Conservation (phyloP, 2,888 invertebrate genomes). For the Plebejus melissa region DNA sequence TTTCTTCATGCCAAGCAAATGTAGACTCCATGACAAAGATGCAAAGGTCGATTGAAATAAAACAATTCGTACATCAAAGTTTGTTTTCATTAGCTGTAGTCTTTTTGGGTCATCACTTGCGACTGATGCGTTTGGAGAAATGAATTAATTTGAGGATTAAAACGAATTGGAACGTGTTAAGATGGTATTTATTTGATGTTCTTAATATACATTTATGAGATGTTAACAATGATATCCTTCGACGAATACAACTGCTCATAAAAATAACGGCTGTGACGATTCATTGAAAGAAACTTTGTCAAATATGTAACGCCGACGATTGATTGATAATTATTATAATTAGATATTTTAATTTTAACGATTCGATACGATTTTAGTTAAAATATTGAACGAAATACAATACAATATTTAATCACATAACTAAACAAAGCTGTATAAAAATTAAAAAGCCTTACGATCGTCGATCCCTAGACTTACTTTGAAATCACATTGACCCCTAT, state of each 20-base stretch:
- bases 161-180: conserved; percentile 56
- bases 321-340: neutral
- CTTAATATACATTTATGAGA: conserved; percentile 34
- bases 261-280: conserved; percentile 25
- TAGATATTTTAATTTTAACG: neutral
- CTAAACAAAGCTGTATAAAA: neutral
- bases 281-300: neutral
- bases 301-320: neutral
- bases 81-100: conserved; percentile 58
- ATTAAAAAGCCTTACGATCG: neutral
- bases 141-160: conserved; percentile 67
- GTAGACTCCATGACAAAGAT: conserved; percentile 37
- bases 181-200: conserved; percentile 44
- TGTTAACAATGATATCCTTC: conserved; percentile 28
- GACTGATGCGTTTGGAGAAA: conserved; percentile 70
- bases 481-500: neutral
- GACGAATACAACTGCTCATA: conserved; percentile 17
- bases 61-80: conserved; percentile 34
- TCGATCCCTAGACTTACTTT: neutral
- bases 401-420: neutral
- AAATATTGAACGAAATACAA: neutral
- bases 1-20: conserved; percentile 26
- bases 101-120: conserved; percentile 67
- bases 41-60: conserved; percentile 31
- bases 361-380: neutral